phyloP scores from a whole-genome alignment of 2,113 vertebrate genomes.

The Oryctolagus cuniculus region DNA sequence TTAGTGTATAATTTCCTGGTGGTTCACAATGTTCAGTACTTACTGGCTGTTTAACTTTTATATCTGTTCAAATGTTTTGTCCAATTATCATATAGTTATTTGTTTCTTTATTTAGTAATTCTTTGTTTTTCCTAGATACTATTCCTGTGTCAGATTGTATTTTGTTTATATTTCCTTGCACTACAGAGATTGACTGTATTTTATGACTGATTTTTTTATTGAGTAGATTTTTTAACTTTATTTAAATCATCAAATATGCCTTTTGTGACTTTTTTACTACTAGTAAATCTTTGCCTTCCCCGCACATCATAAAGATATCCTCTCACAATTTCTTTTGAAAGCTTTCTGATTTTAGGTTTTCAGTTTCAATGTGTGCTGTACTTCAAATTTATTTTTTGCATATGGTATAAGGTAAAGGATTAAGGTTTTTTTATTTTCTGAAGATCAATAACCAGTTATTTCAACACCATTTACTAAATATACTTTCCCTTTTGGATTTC shows the following conservation, averaged over 20 bases:
- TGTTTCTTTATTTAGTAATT: not conserved
- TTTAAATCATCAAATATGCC: not conserved
- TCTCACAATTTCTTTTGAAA: constrained; percentile 21
- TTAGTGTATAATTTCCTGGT: not conserved
- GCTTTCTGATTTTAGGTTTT: not conserved
- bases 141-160: not conserved
- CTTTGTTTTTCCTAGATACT: not conserved
- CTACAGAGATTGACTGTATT: not conserved
- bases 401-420: not conserved
- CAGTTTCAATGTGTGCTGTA: not conserved
- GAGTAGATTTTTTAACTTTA: not conserved
- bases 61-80: not conserved
- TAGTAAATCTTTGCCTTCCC: not conserved
- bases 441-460: not conserved
- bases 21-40: not conserved
- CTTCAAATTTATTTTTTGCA: not conserved
- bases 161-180: not conserved
- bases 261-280: not conserved
- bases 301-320: not conserved
- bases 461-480: not conserved
- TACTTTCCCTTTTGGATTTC: not conserved
- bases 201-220: not conserved
- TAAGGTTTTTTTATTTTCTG: not conserved
- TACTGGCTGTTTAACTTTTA: not conserved
- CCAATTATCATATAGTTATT: not conserved